A percentile compares a stretch with the other conserved stretches of the same genome.
phyloP scores from a whole-genome alignment of 2,797 vertebrate species.

The Urosaurus nigricauda region DNA sequence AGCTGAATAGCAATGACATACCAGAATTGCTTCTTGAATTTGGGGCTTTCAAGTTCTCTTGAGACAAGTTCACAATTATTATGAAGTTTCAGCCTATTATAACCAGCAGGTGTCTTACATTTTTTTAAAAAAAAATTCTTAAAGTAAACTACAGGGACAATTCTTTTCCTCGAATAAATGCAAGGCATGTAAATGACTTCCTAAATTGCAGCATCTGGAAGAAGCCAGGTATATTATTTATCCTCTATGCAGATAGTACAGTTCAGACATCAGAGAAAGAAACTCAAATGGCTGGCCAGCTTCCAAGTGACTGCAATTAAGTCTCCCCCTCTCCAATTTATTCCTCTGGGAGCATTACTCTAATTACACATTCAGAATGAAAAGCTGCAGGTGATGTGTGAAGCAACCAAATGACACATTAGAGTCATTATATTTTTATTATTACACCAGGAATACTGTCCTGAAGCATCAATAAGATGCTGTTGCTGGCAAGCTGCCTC shows the following conservation, averaged over 20 bases:
- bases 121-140: background rate
- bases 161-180: background rate
- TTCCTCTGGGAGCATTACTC: background rate
- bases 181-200: conserved; percentile 1
- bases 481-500: conserved; percentile 22
- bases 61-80: conserved; percentile 21
- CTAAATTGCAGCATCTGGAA: background rate
- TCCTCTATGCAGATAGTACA: background rate
- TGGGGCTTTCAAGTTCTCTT: background rate
- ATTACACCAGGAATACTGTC: rapidly evolving
- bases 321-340: background rate
- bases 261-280: conserved; percentile 29
- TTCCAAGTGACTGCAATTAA: conserved; percentile 38
- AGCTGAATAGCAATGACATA: rapidly evolving
- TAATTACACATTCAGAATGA: conserved; percentile 4
- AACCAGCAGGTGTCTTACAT: background rate
- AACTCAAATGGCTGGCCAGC: conserved; percentile 18
- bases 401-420: conserved; percentile 22
- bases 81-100: conserved; percentile 23
- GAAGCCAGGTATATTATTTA: conserved; percentile 6
- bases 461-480: conserved; percentile 35
- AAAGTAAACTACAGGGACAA: background rate
- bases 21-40: background rate
- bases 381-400: conserved; percentile 16
- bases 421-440: background rate